phyloP scores from a whole-genome alignment of 2,888 invertebrate genomes.

The Phortica magna region DNA sequence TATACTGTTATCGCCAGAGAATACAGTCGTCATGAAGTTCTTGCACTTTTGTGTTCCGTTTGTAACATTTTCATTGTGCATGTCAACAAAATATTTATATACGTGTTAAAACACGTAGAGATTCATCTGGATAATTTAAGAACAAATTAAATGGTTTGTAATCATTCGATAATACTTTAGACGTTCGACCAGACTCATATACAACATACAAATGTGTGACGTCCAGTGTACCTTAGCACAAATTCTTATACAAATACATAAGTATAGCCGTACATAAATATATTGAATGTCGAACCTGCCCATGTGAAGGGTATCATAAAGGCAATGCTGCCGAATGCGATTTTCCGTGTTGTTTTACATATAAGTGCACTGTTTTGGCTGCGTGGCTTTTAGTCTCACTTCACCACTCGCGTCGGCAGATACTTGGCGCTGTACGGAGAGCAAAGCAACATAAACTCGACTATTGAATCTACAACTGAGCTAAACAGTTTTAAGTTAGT shows the following conservation, averaged over 20 bases:
- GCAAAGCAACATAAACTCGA: not conserved
- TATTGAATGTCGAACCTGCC: not conserved
- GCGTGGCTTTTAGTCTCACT: conserved; percentile 20
- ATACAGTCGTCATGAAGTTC: no score
- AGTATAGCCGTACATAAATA: not conserved
- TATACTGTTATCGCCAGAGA: no score
- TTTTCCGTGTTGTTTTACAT: conserved; percentile 11
- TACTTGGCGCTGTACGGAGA: not conserved
- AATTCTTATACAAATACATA: not conserved
- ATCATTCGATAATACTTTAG: no score
- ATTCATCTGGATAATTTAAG: no score
- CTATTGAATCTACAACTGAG: not conserved
- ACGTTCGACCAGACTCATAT: no score
- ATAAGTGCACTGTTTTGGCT: conserved; percentile 10
- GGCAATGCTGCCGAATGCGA: not conserved
- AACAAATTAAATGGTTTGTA: no score
- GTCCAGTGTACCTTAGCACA: no score
- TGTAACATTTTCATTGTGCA: no score
- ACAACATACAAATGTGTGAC: no score
- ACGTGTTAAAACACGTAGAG: no score
- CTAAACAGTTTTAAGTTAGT: not conserved
- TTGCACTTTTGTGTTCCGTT: no score
- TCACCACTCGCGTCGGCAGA: conserved; percentile 9
- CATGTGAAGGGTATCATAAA: not conserved
- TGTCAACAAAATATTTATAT: no score